Evolutionary conservation across 2,797 vertebrate genomes (phyloP).

Genomic region (Pogoniulus pusillus): DNA sequence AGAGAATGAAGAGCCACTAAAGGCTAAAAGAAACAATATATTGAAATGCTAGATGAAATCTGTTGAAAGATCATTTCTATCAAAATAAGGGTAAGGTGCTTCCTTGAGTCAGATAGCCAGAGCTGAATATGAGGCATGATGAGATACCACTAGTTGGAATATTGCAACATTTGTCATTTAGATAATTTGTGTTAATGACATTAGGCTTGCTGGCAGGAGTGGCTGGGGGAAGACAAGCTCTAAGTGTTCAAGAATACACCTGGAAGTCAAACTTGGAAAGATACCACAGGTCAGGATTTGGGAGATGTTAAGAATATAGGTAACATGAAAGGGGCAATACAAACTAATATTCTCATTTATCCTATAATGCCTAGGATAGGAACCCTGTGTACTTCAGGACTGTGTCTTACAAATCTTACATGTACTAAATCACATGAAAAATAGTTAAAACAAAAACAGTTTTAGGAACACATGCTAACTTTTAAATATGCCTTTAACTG

Average conservation of each 20-base stretch:
- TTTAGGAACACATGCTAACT: conserved; percentile 10
- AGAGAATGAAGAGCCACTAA: background rate
- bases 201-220: background rate
- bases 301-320: background rate
- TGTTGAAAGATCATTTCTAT: background rate
- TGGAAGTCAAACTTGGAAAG: background rate
- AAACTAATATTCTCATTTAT: background rate
- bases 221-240: background rate
- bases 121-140: background rate
- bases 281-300: background rate
- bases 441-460: background rate
- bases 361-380: background rate
- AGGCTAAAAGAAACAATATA: background rate
- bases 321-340: background rate
- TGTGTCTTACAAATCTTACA: background rate
- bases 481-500: conserved; percentile 21
- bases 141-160: background rate
- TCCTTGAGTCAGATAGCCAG: background rate
- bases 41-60: background rate
- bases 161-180: background rate
- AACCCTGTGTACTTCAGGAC: background rate
- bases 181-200: background rate
- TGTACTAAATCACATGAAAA: background rate
- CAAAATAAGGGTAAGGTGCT: background rate
- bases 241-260: background rate